Base-by-base conservation (phyloP, 2,797 vertebrate species). In the Cynopterus sphinx region DNA sequence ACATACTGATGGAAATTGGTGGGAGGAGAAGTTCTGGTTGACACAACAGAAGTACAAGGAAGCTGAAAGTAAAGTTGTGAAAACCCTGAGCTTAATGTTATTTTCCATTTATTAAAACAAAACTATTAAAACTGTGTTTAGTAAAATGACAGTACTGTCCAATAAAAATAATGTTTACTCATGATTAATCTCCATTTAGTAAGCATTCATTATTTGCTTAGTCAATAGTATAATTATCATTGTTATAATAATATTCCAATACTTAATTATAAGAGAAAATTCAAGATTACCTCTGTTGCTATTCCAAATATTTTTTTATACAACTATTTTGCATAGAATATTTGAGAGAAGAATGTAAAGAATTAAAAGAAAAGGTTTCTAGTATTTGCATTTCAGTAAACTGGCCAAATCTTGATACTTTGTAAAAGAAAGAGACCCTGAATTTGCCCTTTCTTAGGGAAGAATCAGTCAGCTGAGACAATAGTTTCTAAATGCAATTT, bases 141-240 rank as follows among this genome's bases (percentile, higher is more conserved):
- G 4, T 65, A 86, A 93, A 96, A 87, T 87, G 49, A 46, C 57
- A 81, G 77, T 49, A 91, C 51, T 74, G 21, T 68, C 9, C 9
- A 82, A 3, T 21, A 28, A 4, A 88, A 85, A 63, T n/a, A 26
- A 26, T 33, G 7, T 55, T 93, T 55, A 55, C 16, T 6, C 3
- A 26, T n/a, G 43, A 53, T 74, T 71, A 55, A 70, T 79, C 74
- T 87, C 36, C 19, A 87, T 71, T 78, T 96, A 91, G 5, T 39
- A 75, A 75, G 26, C 6, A 78, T 88, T 96, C 22, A 85, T 39
- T 90, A 16, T 94, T 88, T 67, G 16, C 59, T 85, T 94, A 85
- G 41, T 39, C 91, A 65, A 53, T 43, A 57, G 2, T 12, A n/a
- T 28, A 67, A 79, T 3, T 13, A 78, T 92, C 63, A 39, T 39